These are phyloP conservation scores for Channa argus DNA, from an alignment of 2,113 vertebrate species.

Conservation along the genomic window DNA sequence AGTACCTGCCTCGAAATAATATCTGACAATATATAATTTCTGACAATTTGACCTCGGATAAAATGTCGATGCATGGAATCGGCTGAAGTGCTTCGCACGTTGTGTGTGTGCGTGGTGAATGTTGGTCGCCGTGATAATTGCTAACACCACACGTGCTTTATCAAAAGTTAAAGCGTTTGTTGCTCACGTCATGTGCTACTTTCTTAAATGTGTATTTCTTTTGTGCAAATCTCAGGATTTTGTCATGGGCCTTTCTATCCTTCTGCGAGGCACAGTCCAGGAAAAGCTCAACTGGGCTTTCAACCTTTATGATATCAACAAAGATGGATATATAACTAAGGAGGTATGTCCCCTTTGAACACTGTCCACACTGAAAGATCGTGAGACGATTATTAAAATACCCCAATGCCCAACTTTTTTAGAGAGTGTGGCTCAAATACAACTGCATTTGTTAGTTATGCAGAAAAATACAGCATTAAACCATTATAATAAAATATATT, in stretches of 20 bases:
- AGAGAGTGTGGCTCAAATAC: too few relatives aligned
- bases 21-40: too few relatives aligned
- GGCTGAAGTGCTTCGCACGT: background rate
- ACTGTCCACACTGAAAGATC: background rate
- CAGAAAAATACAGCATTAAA: too few relatives aligned
- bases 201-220: conserved; percentile 1
- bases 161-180: background rate
- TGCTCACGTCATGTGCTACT: background rate
- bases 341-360: conserved; percentile 83
- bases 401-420: too few relatives aligned
- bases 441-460: too few relatives aligned
- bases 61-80: conserved; percentile 12
- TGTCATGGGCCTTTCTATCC: conserved; percentile 96
- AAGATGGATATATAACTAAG: conserved; percentile 99
- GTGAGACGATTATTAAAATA: background rate
- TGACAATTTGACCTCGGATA: background rate
- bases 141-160: too few relatives aligned
- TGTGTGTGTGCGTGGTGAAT: too few relatives aligned
- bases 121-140: too few relatives aligned
- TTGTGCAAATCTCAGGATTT: conserved; percentile 86
- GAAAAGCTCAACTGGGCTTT: conserved; percentile 99
- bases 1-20: too few relatives aligned
- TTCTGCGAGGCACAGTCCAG: conserved; percentile 94
- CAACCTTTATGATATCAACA: conserved; percentile 99
- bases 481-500: too few relatives aligned